phyloP scores from a whole-genome alignment of 2,113 vertebrate genomes.

The Orientallactaga bullata region DNA sequence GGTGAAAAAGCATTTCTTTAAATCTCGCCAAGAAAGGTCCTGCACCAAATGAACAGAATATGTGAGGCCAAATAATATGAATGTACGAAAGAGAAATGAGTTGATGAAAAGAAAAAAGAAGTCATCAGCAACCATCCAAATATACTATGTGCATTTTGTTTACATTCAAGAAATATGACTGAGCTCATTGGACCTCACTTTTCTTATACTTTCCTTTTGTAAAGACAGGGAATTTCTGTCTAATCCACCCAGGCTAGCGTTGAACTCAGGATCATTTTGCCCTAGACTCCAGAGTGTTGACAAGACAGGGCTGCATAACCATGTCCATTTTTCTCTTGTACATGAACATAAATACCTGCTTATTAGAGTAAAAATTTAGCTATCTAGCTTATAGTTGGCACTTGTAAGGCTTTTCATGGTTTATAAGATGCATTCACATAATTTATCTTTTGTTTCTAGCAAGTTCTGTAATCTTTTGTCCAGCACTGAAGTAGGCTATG shows the following conservation, averaged over 20 bases:
- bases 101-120: background rate
- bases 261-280: background rate
- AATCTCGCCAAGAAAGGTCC: background rate
- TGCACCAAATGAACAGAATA: background rate
- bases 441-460: conserved; percentile 23
- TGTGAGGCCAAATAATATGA: conserved; percentile 16
- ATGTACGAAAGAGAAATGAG: background rate
- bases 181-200: background rate
- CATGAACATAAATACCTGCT: background rate
- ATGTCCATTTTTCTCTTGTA: conserved; percentile 25
- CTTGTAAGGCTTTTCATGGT: conserved; percentile 7
- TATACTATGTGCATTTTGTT: background rate
- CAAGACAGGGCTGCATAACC: background rate
- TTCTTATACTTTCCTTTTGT: background rate
- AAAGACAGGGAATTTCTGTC: background rate
- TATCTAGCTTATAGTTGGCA: background rate
- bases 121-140: background rate
- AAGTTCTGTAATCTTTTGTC: background rate
- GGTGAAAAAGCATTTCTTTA: background rate
- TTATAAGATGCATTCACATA: conserved; percentile 36
- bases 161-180: conserved; percentile 30
- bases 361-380: conserved; percentile 43
- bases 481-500: background rate
- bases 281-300: background rate
- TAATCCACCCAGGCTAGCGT: background rate